Conservation (phyloP, 2,888 invertebrate species). For the Deilephila elpenor region DNA sequence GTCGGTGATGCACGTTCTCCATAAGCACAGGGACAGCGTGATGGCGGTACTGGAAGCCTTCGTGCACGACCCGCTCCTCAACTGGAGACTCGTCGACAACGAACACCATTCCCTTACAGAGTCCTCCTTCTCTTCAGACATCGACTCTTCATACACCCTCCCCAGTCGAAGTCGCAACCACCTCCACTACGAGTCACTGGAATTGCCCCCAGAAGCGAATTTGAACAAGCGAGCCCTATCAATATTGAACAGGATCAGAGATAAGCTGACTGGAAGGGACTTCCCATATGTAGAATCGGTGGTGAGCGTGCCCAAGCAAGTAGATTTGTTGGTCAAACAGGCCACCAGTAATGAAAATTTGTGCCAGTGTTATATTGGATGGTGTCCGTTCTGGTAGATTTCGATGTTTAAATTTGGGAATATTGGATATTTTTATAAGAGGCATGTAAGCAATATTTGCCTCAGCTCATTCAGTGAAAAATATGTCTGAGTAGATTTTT, state of each 20-base stretch:
- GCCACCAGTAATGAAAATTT: slow-evolving; percentile 99
- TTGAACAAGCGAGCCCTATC: slow-evolving; percentile 96
- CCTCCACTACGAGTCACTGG: slow-evolving; percentile 71
- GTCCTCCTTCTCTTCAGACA: slow-evolving; percentile 74
- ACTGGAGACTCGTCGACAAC: slow-evolving; percentile 92
- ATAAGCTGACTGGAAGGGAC: slow-evolving; percentile 97
- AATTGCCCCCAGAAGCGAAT: slow-evolving; percentile 88
- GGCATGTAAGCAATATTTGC: too few relatives aligned
- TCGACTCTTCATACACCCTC: slow-evolving; percentile 71
- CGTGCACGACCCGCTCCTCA: slow-evolving; percentile 98
- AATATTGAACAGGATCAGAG: slow-evolving; percentile 95
- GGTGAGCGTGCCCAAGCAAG: slow-evolving; percentile 94
- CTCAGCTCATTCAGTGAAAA: too few relatives aligned
- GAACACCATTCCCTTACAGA: slow-evolving; percentile 72
- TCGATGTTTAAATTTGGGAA: not conserved
- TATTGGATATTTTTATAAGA: too few relatives aligned
- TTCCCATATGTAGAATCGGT: slow-evolving; percentile 90
- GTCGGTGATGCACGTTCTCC: slow-evolving; percentile 96
- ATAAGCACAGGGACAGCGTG: slow-evolving; percentile 97
- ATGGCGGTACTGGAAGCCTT: slow-evolving; percentile 99
- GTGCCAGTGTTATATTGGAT: slow-evolving; percentile 99
- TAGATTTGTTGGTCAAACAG: slow-evolving; percentile 96
- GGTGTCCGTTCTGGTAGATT: slow-evolving; percentile 93
- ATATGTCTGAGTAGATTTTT: too few relatives aligned
- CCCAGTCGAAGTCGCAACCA: slow-evolving; percentile 71